Evolutionary conservation across 2,113 vertebrate genomes (phyloP).

Genomic region (Lycaon pictus): DNA sequence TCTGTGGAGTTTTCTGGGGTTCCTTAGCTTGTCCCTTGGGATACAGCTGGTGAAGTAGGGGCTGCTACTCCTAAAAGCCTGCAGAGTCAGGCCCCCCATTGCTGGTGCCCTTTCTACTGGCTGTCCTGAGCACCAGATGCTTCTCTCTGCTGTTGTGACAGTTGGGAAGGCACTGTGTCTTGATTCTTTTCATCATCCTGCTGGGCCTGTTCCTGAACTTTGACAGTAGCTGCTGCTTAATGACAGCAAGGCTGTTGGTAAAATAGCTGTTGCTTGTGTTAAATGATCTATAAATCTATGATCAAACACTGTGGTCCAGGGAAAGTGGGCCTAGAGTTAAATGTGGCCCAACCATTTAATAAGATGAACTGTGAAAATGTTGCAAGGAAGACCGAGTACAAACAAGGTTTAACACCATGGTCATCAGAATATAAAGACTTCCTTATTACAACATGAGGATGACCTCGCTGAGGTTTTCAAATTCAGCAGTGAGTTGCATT

Average conservation of each 20-base stretch:
- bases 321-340: constrained; percentile 73
- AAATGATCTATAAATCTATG: constrained; percentile 83
- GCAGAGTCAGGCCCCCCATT: neutral
- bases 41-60: neutral
- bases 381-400: constrained; percentile 49
- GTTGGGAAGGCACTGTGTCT: constrained; percentile 67
- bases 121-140: constrained; percentile 44
- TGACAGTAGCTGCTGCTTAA: constrained; percentile 73
- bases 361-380: constrained; percentile 47
- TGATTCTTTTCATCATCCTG: constrained; percentile 65
- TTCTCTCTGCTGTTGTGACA: constrained; percentile 58
- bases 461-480: constrained; percentile 47
- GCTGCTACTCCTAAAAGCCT: neutral
- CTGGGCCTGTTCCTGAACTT: constrained; percentile 73
- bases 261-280: constrained; percentile 66
- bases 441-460: neutral
- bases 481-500: constrained; percentile 26
- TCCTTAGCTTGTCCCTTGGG: neutral
- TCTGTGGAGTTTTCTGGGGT: neutral
- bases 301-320: constrained; percentile 75
- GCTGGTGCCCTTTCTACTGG: neutral
- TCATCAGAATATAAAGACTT: constrained; percentile 60
- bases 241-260: constrained; percentile 71
- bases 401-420: neutral
- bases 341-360: constrained; percentile 72